These are phyloP conservation scores for Rhinopithecus roxellana DNA, from an alignment of 2,113 vertebrate genomes.

Conservation along the genomic window DNA sequence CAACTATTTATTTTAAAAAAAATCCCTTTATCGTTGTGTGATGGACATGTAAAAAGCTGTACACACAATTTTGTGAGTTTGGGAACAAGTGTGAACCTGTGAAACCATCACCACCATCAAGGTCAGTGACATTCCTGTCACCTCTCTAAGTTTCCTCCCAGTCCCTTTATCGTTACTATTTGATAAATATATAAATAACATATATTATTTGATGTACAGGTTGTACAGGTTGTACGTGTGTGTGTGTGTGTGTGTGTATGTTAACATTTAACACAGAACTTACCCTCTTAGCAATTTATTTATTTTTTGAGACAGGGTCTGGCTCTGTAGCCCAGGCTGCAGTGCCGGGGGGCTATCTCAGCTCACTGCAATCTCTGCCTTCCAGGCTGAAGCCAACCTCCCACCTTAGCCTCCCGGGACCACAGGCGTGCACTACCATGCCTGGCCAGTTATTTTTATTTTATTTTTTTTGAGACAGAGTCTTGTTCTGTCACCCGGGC, in stretches of 20 bases:
- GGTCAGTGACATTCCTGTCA: not conserved
- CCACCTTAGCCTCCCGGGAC: no score
- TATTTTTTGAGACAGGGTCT: no score
- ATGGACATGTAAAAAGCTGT: not conserved
- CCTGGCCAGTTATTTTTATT: no score
- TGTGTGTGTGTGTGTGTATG: not conserved
- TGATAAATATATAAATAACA: not conserved
- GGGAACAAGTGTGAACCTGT: not conserved
- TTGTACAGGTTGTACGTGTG: no score
- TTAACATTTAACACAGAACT: not conserved
- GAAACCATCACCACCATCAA: not conserved
- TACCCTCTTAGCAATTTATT: not conserved
- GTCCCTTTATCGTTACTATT: not conserved
- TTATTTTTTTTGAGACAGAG: no score
- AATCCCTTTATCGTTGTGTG: not conserved
- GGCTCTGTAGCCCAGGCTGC: no score
- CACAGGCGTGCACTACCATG: no score
- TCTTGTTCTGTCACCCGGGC: no score
- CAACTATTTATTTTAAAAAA: not conserved
- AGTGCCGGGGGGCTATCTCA: rapidly evolving
- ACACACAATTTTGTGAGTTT: not conserved
- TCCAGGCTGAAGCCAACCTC: no score
- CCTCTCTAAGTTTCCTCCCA: not conserved
- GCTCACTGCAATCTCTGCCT: no score
- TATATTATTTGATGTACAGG: not conserved